phyloP scores from a whole-genome alignment of 2,888 invertebrate species.

The Sarcophaga carnaria region DNA sequence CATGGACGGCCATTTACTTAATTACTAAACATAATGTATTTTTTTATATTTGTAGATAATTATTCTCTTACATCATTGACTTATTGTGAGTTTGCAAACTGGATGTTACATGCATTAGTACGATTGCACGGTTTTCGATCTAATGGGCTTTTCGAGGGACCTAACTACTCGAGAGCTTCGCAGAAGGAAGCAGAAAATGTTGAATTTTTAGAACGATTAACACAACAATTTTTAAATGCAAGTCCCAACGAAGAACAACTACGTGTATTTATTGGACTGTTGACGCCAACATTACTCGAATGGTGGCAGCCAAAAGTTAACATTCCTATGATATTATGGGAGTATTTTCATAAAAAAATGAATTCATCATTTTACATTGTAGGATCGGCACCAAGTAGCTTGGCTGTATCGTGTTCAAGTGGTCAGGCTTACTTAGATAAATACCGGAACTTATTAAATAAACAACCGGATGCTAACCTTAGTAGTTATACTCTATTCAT shows the following conservation, averaged over 20 bases:
- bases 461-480: slow-evolving; percentile 78
- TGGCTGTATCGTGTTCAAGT: slow-evolving; percentile 77
- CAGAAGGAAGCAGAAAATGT: slow-evolving; percentile 79
- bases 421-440: slow-evolving; percentile 80
- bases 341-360: slow-evolving; percentile 84
- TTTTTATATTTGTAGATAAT: slow-evolving; percentile 67
- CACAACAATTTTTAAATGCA: slow-evolving; percentile 82
- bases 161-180: slow-evolving; percentile 57
- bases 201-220: slow-evolving; percentile 81
- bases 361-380: slow-evolving; percentile 83
- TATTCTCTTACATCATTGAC: slow-evolving; percentile 70
- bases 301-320: slow-evolving; percentile 83
- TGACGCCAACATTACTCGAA: slow-evolving; percentile 81
- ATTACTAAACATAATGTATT: too few species aligned
- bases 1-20: too few species aligned
- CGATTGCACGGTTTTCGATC: slow-evolving; percentile 80
- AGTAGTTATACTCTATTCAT: slow-evolving; percentile 83
- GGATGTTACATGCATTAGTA: slow-evolving; percentile 82
- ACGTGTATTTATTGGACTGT: slow-evolving; percentile 81
- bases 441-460: slow-evolving; percentile 79
- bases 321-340: slow-evolving; percentile 83
- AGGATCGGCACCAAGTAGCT: slow-evolving; percentile 82
- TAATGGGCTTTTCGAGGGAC: slow-evolving; percentile 75
- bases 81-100: slow-evolving; percentile 80
- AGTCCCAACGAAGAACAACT: slow-evolving; percentile 82